Evolutionary conservation across 2,888 invertebrate species (phyloP), one percentile per base, ranked within the genome.

Genomic region (Spodoptera littoralis): DNA sequence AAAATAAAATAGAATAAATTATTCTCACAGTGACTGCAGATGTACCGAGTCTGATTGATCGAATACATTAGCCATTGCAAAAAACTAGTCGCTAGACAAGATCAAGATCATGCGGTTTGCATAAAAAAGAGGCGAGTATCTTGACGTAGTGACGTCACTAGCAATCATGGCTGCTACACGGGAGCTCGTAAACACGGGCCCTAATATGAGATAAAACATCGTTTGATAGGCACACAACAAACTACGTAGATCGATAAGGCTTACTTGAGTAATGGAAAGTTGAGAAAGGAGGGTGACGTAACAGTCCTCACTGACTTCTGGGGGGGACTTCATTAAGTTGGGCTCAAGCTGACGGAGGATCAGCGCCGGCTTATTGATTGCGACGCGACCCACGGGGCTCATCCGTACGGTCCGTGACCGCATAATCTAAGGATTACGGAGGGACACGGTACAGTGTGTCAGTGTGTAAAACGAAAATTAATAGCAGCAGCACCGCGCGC

Each of bases 291-390:
- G 27, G 45, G 53, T 56, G 60, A 59, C 70, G 60, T 70, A 65
- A 71, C 65, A 50, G 60, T 61, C 47, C 64, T 55, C 57, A 60
- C 64, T 75, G 68, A 75, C 73, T 80, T 79, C 74, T 76, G 65
- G 60, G 61, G 47, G 60, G 65, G 76, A 78, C 76, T 86, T 90
- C 84, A 90, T 90, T 90, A 88, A 87, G 84, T 87, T 82, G 80
- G 85, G 86, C 86, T 89, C 84, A 87, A 83, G 86, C 82, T 74
- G 70, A 76, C 81, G 80, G 77, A 73, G 81, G 84, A 82, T 83
- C 82, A 79, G 74, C 73, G 77, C 76, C 75, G 77, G 81, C 80
- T 86, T 85, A 84, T 85, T 86, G 86, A 87, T 86, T 82, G 83
- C 84, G 68, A 79, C 76, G 79, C 70, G 69, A 74, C 74, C 69